Evolutionary conservation across 2,113 vertebrate genomes (phyloP).

Genomic region (Ptilorrhoa leucosticta): DNA sequence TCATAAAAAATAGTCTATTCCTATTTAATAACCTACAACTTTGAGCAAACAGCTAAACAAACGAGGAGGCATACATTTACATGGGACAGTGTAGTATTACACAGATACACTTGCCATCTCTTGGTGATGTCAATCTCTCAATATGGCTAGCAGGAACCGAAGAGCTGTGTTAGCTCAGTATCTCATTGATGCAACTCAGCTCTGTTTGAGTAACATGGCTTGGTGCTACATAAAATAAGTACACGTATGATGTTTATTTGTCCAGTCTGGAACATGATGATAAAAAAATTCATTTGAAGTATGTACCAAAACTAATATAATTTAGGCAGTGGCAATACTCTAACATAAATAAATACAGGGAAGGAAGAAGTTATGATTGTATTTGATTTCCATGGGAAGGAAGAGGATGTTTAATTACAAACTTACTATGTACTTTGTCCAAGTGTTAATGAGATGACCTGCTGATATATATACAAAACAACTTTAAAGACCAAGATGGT

Average conservation of each 20-base stretch:
- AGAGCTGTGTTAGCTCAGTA: not conserved
- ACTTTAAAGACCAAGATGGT: constrained; percentile 44
- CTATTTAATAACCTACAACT: not conserved
- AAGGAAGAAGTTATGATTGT: constrained; percentile 40
- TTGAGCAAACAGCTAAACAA: not conserved
- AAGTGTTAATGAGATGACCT: constrained; percentile 40
- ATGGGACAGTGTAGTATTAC: not conserved
- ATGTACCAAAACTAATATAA: constrained; percentile 44
- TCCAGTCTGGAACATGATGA: constrained; percentile 23
- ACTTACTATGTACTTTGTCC: constrained; percentile 63
- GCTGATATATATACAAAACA: constrained; percentile 34
- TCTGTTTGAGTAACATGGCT: not conserved
- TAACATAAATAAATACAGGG: constrained; percentile 43
- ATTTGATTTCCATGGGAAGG: constrained; percentile 48
- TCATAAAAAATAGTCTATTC: not conserved
- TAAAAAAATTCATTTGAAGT: constrained; percentile 62
- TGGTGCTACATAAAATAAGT: not conserved
- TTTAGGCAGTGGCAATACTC: not conserved
- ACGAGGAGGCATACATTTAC: not conserved
- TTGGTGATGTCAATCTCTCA: too few relatives aligned
- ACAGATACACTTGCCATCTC: not conserved
- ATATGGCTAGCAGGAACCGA: not conserved
- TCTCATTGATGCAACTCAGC: not conserved
- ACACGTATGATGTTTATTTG: constrained; percentile 13
- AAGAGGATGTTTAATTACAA: constrained; percentile 62